Base-by-base conservation (phyloP, 2,797 vertebrate species). In the Nasua narica region DNA sequence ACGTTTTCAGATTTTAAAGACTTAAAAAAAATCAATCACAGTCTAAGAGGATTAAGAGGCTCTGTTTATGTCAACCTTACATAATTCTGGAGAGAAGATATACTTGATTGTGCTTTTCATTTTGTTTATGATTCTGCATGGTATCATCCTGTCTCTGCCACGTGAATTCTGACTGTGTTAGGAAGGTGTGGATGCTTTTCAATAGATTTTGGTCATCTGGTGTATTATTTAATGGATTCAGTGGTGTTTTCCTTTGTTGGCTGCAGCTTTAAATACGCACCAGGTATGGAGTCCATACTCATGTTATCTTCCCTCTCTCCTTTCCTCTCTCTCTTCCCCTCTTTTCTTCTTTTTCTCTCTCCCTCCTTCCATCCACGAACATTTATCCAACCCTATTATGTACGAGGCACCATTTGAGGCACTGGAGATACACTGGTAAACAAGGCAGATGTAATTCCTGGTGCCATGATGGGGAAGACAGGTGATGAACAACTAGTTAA, bases 1-100 rank as follows among this genome's bases (percentile, higher is more conserved):
- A 52, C 48, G 65, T 62, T 50, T 97, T 95, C 81, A 92, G 37
- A 69, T 87, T 94, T 97, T 79, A 77, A 87, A 58, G 35, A 62
- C 87, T 84, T 15, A 87, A 27, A 32, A 52, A 52, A 93, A 92
- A 93, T 85, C 54, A 67, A 14, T 84, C 82, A 2, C 14, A 3
- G 29, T 50, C 37, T 87, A 58, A 88, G 76, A 54, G 32, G 74
- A 13, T 91, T 91, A 87, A 46, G 48, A 48, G 35, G 46, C 48
- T 86, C 27, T 82, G 78, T 15, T 87, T 83, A 18, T 60, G 43
- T 50, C 32, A 60, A 56, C 5, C 27, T 86, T 48, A 43, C 29
- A 16, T 52, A 85, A 25, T 79, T 84, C 50, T 72, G 74, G 62
- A 84, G 29, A 78, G 29, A 67, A 79, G 90, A 23, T 0, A 5